phyloP scores from a whole-genome alignment of 2,113 vertebrate species.

The Rattus rattus region DNA sequence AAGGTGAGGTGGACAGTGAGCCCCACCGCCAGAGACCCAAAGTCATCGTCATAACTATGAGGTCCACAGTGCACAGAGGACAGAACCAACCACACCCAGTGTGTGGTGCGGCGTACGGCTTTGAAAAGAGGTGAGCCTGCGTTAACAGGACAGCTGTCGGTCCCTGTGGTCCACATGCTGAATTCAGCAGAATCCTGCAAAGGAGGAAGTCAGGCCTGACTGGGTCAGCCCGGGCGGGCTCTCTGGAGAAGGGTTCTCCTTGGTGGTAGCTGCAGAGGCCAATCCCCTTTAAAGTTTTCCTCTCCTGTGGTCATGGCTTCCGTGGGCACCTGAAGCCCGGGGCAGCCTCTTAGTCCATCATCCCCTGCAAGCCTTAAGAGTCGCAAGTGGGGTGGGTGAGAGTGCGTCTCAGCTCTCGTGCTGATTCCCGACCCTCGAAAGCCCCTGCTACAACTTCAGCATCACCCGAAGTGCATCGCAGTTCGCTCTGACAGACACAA shows the following conservation, averaged over 20 bases:
- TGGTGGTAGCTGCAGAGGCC: rapidly evolving
- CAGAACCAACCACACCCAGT: not conserved
- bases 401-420: rapidly evolving
- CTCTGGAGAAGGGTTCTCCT: not conserved
- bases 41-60: not conserved
- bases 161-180: rapidly evolving
- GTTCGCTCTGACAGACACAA: rapidly evolving
- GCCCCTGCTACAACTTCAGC: rapidly evolving
- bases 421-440: rapidly evolving
- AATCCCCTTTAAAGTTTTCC: no score
- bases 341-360: not conserved
- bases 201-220: not conserved
- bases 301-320: not conserved
- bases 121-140: not conserved
- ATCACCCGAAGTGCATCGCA: rapidly evolving
- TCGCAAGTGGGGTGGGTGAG: rapidly evolving
- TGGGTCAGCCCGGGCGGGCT: not conserved
- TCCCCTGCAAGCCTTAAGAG: not conserved
- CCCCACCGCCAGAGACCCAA: not conserved
- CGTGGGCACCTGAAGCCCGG: not conserved
- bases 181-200: not conserved
- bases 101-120: not conserved
- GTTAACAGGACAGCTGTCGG: not conserved
- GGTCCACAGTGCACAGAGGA: not conserved
- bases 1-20: not conserved